A percentile compares a stretch with the other conserved stretches of the same genome.
phyloP scores from a whole-genome alignment of 2,888 invertebrate genomes.

The Carpatolechia fugitivella region DNA sequence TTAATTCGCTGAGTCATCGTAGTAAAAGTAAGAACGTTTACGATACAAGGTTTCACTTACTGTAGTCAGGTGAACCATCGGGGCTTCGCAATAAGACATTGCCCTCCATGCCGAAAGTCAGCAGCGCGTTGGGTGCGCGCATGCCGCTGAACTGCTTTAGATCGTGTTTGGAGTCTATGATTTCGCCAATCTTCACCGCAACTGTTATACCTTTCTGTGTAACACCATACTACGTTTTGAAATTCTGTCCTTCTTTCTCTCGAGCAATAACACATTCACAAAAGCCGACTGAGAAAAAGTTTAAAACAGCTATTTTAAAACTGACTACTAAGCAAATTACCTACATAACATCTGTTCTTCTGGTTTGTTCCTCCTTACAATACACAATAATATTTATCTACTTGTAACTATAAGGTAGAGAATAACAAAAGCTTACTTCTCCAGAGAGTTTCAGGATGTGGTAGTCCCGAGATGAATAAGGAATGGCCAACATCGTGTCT shows the following conservation, averaged over 20 bases:
- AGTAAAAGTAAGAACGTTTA: too few relatives aligned
- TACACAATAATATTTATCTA: neutral
- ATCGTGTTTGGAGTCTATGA: slow-evolving; percentile 55
- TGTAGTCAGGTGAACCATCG: slow-evolving; percentile 41
- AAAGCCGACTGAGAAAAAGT: too few relatives aligned
- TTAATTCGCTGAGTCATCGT: too few relatives aligned
- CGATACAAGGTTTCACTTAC: too few relatives aligned
- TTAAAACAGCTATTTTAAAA: too few relatives aligned
- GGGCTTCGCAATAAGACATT: slow-evolving; percentile 45
- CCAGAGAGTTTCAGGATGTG: slow-evolving; percentile 55
- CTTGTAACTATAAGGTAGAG: too few relatives aligned
- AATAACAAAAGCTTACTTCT: slow-evolving; percentile 44
- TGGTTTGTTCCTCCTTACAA: too few relatives aligned
- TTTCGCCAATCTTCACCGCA: slow-evolving; percentile 58
- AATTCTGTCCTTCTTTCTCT: too few relatives aligned
- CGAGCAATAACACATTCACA: too few relatives aligned
- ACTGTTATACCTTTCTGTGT: slow-evolving; percentile 65
- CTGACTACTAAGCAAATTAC: too few relatives aligned
- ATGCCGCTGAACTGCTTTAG: slow-evolving; percentile 50
- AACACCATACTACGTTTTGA: too few relatives aligned
- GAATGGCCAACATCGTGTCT: slow-evolving; percentile 55
- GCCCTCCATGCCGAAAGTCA: slow-evolving; percentile 61
- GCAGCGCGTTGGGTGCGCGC: slow-evolving; percentile 38
- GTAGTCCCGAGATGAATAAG: slow-evolving; percentile 48
- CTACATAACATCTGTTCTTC: too few relatives aligned